phyloP scores from a whole-genome alignment of 2,888 invertebrate species.

The Ecdyonurus torrentis region DNA sequence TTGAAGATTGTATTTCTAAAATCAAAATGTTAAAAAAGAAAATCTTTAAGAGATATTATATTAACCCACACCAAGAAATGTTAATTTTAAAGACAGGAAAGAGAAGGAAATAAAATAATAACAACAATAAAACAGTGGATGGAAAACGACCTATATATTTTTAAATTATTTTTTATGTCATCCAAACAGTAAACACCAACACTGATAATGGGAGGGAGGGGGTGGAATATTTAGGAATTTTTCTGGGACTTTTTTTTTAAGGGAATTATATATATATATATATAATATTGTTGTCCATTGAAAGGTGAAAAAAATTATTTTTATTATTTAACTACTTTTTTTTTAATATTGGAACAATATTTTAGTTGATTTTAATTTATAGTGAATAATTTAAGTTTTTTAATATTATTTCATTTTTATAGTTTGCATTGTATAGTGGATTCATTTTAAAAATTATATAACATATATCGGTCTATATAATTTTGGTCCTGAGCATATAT shows the following conservation, averaged over 20 bases:
- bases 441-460: too few species aligned
- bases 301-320: background rate
- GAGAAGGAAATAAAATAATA: background rate
- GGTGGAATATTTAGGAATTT: background rate
- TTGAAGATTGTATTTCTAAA: too few species aligned
- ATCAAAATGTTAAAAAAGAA: too few species aligned
- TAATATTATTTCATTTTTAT: too few species aligned
- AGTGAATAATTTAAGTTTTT: too few species aligned
- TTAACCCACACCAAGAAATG: too few species aligned
- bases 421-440: too few species aligned
- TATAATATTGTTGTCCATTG: background rate
- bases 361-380: too few species aligned
- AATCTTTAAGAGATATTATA: too few species aligned
- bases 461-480: too few species aligned
- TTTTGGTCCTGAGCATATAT: too few species aligned
- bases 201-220: too few species aligned
- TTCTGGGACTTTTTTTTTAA: background rate
- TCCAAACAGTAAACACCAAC: background rate
- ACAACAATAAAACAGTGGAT: background rate
- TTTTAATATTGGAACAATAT: background rate
- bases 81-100: background rate
- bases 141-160: background rate
- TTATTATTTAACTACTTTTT: background rate
- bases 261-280: background rate
- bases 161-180: background rate